These are phyloP conservation scores for Ochlodes sylvanus DNA, from an alignment of 2,888 invertebrate species.

Conservation along the genomic window DNA sequence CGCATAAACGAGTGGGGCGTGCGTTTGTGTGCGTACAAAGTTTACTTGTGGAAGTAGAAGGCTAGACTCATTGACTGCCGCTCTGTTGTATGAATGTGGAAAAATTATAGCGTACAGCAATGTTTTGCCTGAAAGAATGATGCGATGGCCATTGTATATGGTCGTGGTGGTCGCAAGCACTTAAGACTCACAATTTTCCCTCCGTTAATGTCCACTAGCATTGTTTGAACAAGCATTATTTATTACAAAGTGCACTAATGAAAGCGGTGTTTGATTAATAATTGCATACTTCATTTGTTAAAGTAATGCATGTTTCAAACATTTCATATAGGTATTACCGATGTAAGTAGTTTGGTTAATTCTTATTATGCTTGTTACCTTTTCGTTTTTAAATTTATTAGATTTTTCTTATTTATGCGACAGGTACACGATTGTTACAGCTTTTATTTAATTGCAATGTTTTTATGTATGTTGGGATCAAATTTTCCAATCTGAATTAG, in stretches of 20 bases:
- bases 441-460: too few relatives aligned
- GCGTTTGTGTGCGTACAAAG: slow-evolving; percentile 72
- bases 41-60: slow-evolving; percentile 79
- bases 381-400: too few relatives aligned
- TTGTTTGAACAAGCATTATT: slow-evolving; percentile 75
- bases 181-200: slow-evolving; percentile 79
- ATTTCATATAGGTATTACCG: too few relatives aligned
- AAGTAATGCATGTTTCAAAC: not conserved
- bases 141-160: slow-evolving; percentile 75
- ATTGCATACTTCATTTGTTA: slow-evolving; percentile 29
- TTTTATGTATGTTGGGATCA: too few relatives aligned
- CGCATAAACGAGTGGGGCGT: slow-evolving; percentile 76
- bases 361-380: too few relatives aligned
- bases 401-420: too few relatives aligned
- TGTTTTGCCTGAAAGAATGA: slow-evolving; percentile 81
- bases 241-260: slow-evolving; percentile 75
- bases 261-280: slow-evolving; percentile 53
- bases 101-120: slow-evolving; percentile 80
- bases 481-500: too few relatives aligned
- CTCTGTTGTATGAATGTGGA: slow-evolving; percentile 85
- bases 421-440: too few relatives aligned
- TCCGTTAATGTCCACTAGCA: slow-evolving; percentile 71
- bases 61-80: slow-evolving; percentile 85
- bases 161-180: slow-evolving; percentile 66
- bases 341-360: too few relatives aligned